Conservation (phyloP, 2,113 vertebrate species). For the Pseudorectes ferrugineus region DNA sequence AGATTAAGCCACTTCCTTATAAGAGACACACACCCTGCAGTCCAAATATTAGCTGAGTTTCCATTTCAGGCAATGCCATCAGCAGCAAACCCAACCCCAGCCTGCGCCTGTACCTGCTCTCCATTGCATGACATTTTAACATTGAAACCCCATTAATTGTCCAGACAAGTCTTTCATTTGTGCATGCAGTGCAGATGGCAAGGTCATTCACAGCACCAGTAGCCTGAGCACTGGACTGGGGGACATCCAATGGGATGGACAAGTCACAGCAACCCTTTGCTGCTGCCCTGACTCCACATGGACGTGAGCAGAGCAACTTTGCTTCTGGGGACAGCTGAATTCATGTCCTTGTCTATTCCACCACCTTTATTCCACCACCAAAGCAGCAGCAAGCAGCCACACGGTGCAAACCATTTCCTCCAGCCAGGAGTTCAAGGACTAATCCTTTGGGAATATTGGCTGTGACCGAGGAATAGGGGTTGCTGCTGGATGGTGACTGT, state of each 20-base stretch:
- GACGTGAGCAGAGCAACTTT: accelerated
- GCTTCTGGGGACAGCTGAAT: not conserved
- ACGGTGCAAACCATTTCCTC: accelerated
- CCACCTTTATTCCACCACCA: not conserved
- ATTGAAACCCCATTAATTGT: not conserved
- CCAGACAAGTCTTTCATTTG: not conserved
- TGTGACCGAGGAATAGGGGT: not conserved
- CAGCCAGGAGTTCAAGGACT: not conserved
- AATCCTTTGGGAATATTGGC: not conserved
- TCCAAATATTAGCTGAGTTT: slow-evolving; percentile 53
- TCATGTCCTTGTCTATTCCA: not conserved
- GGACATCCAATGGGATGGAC: not conserved
- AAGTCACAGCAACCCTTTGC: not conserved
- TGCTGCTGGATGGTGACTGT: not conserved
- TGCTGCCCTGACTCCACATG: not conserved
- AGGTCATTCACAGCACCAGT: not conserved
- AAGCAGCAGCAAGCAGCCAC: not conserved
- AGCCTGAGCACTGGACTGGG: not conserved
- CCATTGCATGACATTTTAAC: not conserved
- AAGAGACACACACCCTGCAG: slow-evolving; percentile 15
- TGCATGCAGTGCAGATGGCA: not conserved
- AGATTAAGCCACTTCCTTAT: slow-evolving; percentile 16
- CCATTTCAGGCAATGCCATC: slow-evolving; percentile 10
- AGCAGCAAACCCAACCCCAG: not conserved
- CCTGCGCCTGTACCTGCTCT: not conserved